A percentile compares a stretch with the other conserved stretches of the same genome.
Evolutionary conservation across 2,888 invertebrate species (phyloP).

Genomic region (Drosophila borborema): DNA sequence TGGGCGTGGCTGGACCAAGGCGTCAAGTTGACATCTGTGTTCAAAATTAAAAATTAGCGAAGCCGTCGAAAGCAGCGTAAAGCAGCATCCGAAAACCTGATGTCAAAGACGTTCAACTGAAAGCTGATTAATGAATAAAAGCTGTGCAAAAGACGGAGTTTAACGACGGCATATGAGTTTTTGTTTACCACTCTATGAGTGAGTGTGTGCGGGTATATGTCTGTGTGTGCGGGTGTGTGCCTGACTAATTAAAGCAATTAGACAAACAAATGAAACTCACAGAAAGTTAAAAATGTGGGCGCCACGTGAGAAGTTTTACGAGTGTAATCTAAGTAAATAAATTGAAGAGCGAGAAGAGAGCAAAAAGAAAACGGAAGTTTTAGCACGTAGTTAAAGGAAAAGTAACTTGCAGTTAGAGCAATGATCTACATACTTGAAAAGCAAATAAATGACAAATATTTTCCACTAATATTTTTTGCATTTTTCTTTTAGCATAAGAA

Average conservation of each 20-base stretch:
- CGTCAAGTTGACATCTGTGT: constrained; percentile 73
- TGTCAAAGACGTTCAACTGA: constrained; percentile 60
- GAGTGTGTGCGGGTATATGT: constrained; percentile 2
- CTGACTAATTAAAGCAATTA: constrained; percentile 68
- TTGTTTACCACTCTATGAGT: background rate
- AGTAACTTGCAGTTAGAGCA: background rate
- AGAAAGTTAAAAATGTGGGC: constrained; percentile 30
- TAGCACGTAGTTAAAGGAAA: background rate
- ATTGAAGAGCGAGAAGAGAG: background rate
- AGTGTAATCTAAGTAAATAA: background rate
- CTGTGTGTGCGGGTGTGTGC: constrained; percentile 14
- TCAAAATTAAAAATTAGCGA: constrained; percentile 77
- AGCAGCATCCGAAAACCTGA: constrained; percentile 40
- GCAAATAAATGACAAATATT: background rate
- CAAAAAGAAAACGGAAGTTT: background rate
- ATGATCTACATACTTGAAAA: background rate
- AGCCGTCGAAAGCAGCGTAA: constrained; percentile 29
- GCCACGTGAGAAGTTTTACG: constrained; percentile 10
- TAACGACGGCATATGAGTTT: constrained; percentile 27
- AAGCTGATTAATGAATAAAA: constrained; percentile 73
- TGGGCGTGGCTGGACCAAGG: constrained; percentile 35
- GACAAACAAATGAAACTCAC: constrained; percentile 57
- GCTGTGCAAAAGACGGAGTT: constrained; percentile 24
- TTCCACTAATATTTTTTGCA: background rate
- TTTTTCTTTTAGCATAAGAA: background rate